A percentile compares a stretch with the other conserved stretches of the same genome.
Evolutionary conservation across 1,140 invertebrate species (phyloP).

Genomic region (Uloborus diversus): DNA sequence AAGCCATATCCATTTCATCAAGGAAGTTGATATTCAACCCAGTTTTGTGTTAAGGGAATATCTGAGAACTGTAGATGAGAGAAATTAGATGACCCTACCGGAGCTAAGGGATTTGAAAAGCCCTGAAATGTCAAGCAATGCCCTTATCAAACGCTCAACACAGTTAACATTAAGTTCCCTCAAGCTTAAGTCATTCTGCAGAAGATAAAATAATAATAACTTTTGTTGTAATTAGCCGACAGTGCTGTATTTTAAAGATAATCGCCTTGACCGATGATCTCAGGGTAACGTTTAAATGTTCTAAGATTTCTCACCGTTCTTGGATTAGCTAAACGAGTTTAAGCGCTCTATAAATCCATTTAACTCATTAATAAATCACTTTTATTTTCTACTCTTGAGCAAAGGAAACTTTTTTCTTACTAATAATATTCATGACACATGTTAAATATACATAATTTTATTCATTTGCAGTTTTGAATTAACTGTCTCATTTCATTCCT

Average conservation of each 20-base stretch:
- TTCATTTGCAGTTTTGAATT: too few species aligned
- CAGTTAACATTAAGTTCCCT: background rate
- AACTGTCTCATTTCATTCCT: too few species aligned
- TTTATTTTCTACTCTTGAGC: too few species aligned
- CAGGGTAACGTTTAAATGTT: too few species aligned
- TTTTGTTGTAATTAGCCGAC: constrained; percentile 27
- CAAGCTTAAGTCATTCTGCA: background rate
- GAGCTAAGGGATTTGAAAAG: constrained; percentile 9
- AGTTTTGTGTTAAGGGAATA: background rate
- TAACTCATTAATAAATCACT: too few species aligned
- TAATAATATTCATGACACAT: too few species aligned
- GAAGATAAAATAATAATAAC: constrained; percentile 35
- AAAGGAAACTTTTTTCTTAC: too few species aligned
- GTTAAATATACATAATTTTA: too few species aligned
- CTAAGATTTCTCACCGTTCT: too few species aligned
- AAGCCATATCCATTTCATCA: constrained; percentile 1
- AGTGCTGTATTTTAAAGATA: constrained; percentile 28
- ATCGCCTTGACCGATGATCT: constrained; percentile 13
- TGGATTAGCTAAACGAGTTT: too few species aligned
- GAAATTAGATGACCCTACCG: constrained; percentile 28
- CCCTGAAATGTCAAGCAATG: constrained; percentile 37
- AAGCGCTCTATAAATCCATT: too few species aligned
- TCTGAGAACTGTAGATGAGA: constrained; percentile 14
- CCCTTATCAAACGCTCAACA: constrained; percentile 37
- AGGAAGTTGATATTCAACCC: constrained; percentile 13